A percentile compares a stretch with the other conserved stretches of the same genome.
phyloP scores from a whole-genome alignment of 2,113 vertebrate species.

The Terrapene triunguis region DNA sequence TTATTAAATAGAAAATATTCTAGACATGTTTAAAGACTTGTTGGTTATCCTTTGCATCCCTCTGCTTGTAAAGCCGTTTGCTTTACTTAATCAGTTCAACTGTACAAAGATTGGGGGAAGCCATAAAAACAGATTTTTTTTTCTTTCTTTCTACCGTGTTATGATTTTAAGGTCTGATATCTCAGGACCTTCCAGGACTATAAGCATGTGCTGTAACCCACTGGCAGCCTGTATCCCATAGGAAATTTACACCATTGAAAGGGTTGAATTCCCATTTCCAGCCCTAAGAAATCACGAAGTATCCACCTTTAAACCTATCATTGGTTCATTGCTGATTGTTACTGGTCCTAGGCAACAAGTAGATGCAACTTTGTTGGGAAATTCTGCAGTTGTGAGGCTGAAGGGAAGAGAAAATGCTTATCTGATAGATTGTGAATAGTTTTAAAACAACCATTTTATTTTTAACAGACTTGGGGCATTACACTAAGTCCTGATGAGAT shows the following conservation, averaged over 20 bases:
- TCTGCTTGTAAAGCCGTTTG: neutral
- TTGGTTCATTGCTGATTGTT: neutral
- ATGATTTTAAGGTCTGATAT: slow-evolving; percentile 20
- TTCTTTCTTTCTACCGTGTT: neutral
- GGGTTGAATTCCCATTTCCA: neutral
- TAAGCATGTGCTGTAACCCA: neutral
- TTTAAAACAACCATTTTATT: neutral
- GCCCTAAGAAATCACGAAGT: neutral
- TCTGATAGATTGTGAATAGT: neutral
- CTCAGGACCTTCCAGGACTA: neutral
- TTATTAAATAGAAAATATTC: slow-evolving; percentile 38
- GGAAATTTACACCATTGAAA: neutral
- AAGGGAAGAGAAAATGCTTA: neutral
- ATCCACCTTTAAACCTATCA: neutral
- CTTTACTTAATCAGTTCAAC: slow-evolving; percentile 21
- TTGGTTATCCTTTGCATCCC: neutral
- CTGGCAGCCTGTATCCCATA: neutral
- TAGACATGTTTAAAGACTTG: neutral
- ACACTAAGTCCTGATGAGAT: neutral
- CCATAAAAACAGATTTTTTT: slow-evolving; percentile 15
- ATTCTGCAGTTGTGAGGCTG: neutral
- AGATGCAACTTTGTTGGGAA: accelerated
- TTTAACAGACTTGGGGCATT: neutral
- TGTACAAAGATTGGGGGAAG: neutral
- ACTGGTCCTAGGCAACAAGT: neutral